Percentiles rank a stretch among this genome's conserved stretches.
These are phyloP conservation scores for Oryzias javanicus DNA, from an alignment of 2,113 vertebrate species.

Conservation along the genomic window DNA sequence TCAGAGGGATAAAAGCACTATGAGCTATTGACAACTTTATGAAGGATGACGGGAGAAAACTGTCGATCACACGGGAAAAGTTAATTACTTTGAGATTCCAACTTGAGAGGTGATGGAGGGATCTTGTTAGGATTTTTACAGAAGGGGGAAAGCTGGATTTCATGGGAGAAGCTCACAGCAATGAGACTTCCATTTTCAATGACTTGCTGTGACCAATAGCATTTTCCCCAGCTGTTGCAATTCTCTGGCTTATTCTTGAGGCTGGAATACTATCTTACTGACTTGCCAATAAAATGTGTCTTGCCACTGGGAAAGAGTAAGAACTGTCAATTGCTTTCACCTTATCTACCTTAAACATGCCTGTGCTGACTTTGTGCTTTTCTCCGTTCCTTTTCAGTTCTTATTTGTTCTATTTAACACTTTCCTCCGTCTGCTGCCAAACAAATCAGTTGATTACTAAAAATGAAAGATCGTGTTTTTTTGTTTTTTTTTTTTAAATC, in stretches of 20 bases:
- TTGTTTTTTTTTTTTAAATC: not conserved
- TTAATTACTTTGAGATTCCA: constrained; percentile 53
- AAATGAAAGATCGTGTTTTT: constrained; percentile 20
- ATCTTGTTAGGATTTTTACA: constrained; percentile 55
- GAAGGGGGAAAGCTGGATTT: constrained; percentile 59
- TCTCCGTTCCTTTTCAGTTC: constrained; percentile 45
- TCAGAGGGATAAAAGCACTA: not conserved
- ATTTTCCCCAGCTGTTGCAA: constrained; percentile 71
- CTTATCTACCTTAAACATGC: constrained; percentile 77
- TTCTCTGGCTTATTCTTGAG: constrained; percentile 65
- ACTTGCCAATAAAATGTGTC: constrained; percentile 72
- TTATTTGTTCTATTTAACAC: constrained; percentile 36
- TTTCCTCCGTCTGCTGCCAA: constrained; percentile 18
- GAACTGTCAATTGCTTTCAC: constrained; percentile 70
- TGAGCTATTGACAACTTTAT: constrained; percentile 20
- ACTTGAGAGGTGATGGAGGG: constrained; percentile 30
- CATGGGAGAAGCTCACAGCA: constrained; percentile 54
- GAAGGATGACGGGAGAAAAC: constrained; percentile 11
- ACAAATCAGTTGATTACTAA: constrained; percentile 37
- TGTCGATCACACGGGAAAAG: constrained; percentile 30
- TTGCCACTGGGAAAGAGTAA: constrained; percentile 62
- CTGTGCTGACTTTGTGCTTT: constrained; percentile 62
- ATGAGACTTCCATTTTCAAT: constrained; percentile 61
- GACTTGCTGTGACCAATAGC: constrained; percentile 70
- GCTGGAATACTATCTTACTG: constrained; percentile 60